Conservation (phyloP, 2,797 vertebrate species). For the Nannoperca obscura region DNA sequence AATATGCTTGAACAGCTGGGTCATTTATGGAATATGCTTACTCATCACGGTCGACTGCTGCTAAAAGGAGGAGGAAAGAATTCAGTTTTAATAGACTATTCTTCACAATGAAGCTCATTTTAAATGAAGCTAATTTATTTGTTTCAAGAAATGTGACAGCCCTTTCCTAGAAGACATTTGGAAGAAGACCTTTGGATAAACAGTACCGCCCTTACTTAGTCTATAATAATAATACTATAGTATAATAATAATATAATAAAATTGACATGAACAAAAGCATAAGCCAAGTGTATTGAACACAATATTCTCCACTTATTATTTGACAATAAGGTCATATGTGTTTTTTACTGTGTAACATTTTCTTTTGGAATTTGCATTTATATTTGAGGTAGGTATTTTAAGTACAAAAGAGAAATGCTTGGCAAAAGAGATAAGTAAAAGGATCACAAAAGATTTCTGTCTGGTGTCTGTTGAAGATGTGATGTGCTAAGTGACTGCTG, state of each 20-base stretch:
- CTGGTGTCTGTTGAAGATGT: conserved; percentile 28
- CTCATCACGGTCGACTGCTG: conserved; percentile 63
- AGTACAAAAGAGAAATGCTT: conserved; percentile 10
- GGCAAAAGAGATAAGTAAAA: conserved; percentile 15
- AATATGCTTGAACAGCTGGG: conserved; percentile 80
- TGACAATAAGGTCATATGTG: not conserved
- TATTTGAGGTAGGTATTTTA: conserved; percentile 8
- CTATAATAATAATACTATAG: too few species aligned
- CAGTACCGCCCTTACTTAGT: not conserved
- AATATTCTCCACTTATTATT: not conserved
- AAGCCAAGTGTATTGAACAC: not conserved
- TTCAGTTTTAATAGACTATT: conserved; percentile 30
- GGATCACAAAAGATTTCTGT: conserved; percentile 19
- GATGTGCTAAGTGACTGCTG: conserved; percentile 62
- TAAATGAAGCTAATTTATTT: conserved; percentile 8
- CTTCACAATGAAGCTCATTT: conserved; percentile 14
- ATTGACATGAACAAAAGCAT: not conserved
- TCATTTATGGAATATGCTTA: conserved; percentile 77
- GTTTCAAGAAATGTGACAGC: not conserved
- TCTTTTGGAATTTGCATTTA: not conserved
- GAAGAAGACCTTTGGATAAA: conserved; percentile 4
- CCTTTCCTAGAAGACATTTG: not conserved
- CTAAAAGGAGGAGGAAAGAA: conserved; percentile 14
- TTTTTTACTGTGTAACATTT: not conserved
- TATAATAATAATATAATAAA: not conserved